Evolutionary conservation across 1,140 invertebrate species (phyloP).

Genomic region (Euglossa dilemma): DNA sequence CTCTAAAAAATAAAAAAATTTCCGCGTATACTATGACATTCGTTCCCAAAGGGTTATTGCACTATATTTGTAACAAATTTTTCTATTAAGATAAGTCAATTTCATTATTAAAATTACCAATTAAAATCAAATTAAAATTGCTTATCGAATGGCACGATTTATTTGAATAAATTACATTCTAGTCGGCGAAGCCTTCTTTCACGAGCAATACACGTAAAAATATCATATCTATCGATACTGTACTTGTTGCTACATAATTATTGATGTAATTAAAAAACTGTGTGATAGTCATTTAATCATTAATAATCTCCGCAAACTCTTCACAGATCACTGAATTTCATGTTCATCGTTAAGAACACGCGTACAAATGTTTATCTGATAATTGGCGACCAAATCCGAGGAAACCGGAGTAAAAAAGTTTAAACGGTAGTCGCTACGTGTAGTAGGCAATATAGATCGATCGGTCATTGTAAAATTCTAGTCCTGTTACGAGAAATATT

Average conservation of each 20-base stretch:
- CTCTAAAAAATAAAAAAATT: too few relatives aligned
- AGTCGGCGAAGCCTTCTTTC: background rate
- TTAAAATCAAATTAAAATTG: background rate
- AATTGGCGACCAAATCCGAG: conserved; percentile 58
- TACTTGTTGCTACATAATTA: background rate
- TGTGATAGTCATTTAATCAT: background rate
- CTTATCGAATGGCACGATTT: background rate
- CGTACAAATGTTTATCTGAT: conserved; percentile 23
- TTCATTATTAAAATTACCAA: too few relatives aligned
- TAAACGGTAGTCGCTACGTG: conserved; percentile 67
- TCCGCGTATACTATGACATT: too few relatives aligned
- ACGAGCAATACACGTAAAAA: background rate
- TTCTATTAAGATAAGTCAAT: too few relatives aligned
- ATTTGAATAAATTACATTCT: background rate
- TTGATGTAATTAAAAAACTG: background rate
- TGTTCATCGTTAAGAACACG: background rate
- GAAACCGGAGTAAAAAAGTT: conserved; percentile 59
- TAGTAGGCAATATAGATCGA: conserved; percentile 76
- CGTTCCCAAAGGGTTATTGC: too few relatives aligned
- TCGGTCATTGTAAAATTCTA: conserved; percentile 58
- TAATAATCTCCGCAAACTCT: background rate
- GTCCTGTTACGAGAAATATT: conserved; percentile 48
- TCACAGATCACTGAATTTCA: background rate
- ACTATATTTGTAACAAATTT: too few relatives aligned
- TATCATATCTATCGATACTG: background rate